Evolutionary conservation across 2,113 vertebrate species (phyloP).

Genomic region (Phylloscopus trochilus): DNA sequence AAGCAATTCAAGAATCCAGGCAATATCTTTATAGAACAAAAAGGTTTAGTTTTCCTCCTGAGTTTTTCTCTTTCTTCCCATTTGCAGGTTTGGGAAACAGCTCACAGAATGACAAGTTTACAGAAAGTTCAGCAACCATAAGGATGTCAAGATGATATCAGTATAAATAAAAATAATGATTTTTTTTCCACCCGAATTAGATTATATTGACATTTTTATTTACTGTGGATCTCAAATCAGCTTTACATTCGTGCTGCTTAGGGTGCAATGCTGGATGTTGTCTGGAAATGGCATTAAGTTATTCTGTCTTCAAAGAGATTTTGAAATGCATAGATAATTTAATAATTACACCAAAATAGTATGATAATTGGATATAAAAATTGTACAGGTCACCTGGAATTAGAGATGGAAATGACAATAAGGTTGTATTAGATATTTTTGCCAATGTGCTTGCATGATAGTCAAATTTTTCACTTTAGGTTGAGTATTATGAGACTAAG

Average conservation of each 20-base stretch:
- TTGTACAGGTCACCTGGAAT: neutral
- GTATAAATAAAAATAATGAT: neutral
- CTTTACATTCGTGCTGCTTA: neutral
- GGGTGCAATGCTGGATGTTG: neutral
- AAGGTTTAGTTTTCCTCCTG: neutral
- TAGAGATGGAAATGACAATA: neutral
- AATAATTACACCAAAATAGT: neutral
- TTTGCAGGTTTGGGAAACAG: neutral
- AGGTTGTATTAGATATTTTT: neutral
- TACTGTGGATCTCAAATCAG: neutral
- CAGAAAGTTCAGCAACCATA: neutral
- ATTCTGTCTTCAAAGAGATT: neutral
- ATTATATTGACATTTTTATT: neutral
- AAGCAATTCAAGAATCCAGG: neutral
- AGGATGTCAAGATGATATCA: neutral
- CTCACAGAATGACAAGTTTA: neutral
- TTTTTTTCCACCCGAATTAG: neutral
- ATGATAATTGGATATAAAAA: neutral
- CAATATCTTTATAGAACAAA: neutral
- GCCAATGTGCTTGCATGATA: fast-evolving
- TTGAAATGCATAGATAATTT: neutral
- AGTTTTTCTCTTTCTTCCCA: neutral
- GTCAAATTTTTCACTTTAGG: neutral
- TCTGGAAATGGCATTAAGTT: neutral
- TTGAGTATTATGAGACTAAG: neutral